These are phyloP conservation scores for Podotricha telesiphe DNA, from an alignment of 2,888 invertebrate genomes.

Conservation along the genomic window DNA sequence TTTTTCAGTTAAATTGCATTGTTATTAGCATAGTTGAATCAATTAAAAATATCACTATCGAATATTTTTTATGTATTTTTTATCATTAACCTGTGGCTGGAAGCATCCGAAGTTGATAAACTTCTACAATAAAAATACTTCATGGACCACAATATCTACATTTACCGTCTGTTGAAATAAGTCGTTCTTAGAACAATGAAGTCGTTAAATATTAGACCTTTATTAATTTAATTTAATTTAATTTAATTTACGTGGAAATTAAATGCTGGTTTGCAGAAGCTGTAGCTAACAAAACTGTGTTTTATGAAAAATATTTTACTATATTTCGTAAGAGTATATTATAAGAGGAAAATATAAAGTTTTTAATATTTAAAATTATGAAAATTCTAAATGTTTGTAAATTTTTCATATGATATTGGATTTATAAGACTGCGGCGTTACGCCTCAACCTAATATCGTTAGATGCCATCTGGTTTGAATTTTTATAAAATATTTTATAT, in stretches of 20 bases:
- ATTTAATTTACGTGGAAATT: too few species aligned
- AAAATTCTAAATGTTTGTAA: not conserved
- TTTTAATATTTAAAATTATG: not conserved
- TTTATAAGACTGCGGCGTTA: not conserved
- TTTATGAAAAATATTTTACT: not conserved
- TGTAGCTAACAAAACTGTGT: not conserved
- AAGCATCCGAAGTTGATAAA: not conserved
- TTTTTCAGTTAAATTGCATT: constrained; percentile 30
- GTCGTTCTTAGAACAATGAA: not conserved
- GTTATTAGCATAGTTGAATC: constrained; percentile 31
- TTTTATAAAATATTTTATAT: not conserved
- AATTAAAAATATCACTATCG: constrained; percentile 24
- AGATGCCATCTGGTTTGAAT: not conserved
- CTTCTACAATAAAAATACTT: not conserved
- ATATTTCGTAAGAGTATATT: not conserved
- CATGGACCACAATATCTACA: not conserved
- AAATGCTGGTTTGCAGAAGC: not conserved
- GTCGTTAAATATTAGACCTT: not conserved
- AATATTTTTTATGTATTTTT: not conserved
- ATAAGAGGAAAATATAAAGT: not conserved
- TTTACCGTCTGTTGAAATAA: not conserved
- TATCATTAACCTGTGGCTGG: not conserved
- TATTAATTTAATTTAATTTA: not conserved
- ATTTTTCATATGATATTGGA: not conserved
- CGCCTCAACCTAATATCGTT: not conserved